Percentiles rank a stretch among this genome's conserved stretches.
These are phyloP conservation scores for Blastomussa wellsi DNA, from an alignment of 92 coral and sea anemone species.

Conservation along the genomic window DNA sequence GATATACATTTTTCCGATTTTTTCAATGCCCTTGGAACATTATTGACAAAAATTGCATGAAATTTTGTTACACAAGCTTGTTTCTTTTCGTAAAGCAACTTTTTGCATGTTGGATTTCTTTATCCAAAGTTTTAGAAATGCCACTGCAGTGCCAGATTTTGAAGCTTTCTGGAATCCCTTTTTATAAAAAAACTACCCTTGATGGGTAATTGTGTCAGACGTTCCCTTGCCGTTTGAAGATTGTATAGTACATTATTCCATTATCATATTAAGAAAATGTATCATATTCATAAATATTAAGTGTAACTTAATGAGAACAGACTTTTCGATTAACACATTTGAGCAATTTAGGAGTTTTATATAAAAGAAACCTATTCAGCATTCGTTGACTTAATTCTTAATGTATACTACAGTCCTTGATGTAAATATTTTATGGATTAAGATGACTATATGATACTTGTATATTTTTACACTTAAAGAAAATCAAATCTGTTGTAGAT, in stretches of 20 bases:
- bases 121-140: neutral
- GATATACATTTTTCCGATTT: neutral
- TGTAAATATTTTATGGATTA: constrained; percentile 55
- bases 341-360: constrained; percentile 40
- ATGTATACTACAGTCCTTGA: constrained; percentile 42
- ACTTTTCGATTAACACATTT: constrained; percentile 12
- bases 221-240: constrained; percentile 4
- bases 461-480: constrained; percentile 53
- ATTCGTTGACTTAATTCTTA: constrained; percentile 45
- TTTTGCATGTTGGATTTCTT: constrained; percentile 28
- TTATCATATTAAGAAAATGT: constrained; percentile 22
- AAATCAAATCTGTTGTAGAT: constrained; percentile 43
- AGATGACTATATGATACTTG: constrained; percentile 56
- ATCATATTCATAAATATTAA: constrained; percentile 43
- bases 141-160: neutral
- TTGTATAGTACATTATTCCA: constrained; percentile 31
- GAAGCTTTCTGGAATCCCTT: constrained; percentile 3
- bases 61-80: neutral
- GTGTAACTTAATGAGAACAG: constrained; percentile 38
- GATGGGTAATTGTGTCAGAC: neutral
- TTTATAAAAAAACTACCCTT: neutral
- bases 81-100: neutral
- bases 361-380: constrained; percentile 29
- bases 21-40: neutral
- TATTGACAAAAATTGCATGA: neutral